These are phyloP conservation scores for Petromus typicus DNA, from an alignment of 2,113 vertebrate species.

Conservation along the genomic window DNA sequence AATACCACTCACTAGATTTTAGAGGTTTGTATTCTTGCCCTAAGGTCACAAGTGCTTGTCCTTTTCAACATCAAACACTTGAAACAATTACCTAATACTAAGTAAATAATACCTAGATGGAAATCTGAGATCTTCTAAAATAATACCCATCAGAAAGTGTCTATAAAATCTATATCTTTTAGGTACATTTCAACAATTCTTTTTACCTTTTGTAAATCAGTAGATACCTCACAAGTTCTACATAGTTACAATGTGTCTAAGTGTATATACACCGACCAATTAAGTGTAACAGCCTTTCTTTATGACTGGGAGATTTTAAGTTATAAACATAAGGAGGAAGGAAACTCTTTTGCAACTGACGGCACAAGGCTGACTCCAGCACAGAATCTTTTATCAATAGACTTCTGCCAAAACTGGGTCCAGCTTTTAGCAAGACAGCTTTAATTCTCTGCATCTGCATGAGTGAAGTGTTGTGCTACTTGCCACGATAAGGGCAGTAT, in stretches of 20 bases:
- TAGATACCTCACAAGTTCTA: neutral
- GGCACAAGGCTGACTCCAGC: no score
- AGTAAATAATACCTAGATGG: neutral
- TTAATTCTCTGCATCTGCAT: neutral
- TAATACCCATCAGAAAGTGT: neutral
- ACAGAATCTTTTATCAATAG: neutral
- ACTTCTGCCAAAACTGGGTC: neutral
- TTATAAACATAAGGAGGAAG: neutral
- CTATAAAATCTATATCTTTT: conserved; percentile 3
- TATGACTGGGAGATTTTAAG: neutral
- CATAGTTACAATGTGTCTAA: neutral
- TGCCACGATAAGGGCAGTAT: neutral
- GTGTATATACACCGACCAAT: neutral
- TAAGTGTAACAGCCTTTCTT: neutral
- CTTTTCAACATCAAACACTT: conserved; percentile 10
- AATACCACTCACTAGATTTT: neutral
- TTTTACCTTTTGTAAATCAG: neutral
- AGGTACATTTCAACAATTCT: neutral
- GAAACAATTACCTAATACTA: neutral
- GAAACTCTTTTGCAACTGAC: neutral
- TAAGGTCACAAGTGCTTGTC: neutral
- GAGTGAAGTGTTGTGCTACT: neutral
- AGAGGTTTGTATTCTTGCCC: neutral
- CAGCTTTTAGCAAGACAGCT: neutral
- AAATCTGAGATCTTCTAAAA: neutral